A percentile compares a stretch with the other conserved stretches of the same genome.
Conservation (phyloP, 2,797 vertebrate genomes). For the Synaphobranchus kaupii region DNA sequence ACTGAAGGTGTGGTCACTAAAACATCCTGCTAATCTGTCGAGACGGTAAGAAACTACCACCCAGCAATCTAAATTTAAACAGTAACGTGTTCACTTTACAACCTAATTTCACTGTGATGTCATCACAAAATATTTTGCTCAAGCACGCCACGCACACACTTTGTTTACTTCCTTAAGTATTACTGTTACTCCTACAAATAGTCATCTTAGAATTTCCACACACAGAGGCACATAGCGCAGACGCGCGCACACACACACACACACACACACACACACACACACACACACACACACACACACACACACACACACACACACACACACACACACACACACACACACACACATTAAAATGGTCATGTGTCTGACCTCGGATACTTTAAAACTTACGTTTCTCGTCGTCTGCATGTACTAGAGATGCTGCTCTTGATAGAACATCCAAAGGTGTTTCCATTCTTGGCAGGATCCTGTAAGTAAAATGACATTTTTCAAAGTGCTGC, state of each 20-base stretch:
- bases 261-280: too few species aligned
- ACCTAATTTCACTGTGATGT: background rate
- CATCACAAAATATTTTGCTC: background rate
- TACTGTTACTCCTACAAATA: background rate
- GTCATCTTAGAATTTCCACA: background rate
- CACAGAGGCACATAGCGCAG: background rate
- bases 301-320: background rate
- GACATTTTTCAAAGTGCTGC: conserved; percentile 29
- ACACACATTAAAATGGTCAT: background rate
- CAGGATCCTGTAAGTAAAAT: conserved; percentile 62
- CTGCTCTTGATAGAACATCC: conserved; percentile 97
- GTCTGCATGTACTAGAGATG: conserved; percentile 92
- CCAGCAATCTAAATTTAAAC: background rate
- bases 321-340: too few species aligned
- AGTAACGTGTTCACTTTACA: background rate
- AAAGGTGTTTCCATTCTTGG: conserved; percentile 96
- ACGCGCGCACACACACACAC: too few species aligned
- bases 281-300: background rate
- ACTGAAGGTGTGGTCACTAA: conserved; percentile 28
- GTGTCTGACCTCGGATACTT: background rate
- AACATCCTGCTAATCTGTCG: background rate
- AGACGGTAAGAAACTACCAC: background rate
- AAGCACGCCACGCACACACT: background rate
- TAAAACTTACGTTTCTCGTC: conserved; percentile 93
- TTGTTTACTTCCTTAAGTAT: background rate